These are phyloP conservation scores for Agonopterix subpropinquella DNA, from an alignment of 2,888 invertebrate genomes.

Conservation along the genomic window DNA sequence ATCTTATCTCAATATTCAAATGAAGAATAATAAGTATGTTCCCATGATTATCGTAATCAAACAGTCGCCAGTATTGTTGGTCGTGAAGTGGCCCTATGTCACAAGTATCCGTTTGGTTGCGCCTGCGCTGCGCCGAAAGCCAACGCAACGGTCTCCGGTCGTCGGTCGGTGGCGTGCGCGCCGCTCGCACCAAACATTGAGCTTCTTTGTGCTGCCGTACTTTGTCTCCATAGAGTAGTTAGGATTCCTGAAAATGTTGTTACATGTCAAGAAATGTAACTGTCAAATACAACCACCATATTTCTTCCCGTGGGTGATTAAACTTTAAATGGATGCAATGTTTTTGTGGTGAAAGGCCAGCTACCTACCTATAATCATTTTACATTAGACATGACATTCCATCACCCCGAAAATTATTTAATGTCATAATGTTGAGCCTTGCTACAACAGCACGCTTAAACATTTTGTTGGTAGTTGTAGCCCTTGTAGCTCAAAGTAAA, in stretches of 20 bases:
- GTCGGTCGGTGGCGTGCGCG: constrained; percentile 15
- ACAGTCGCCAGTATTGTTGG: background rate
- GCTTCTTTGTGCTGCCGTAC: constrained; percentile 58
- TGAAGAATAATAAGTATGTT: constrained; percentile 2
- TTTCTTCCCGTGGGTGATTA: background rate
- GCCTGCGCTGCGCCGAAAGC: constrained; percentile 23
- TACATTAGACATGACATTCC: too few relatives aligned
- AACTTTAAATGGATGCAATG: background rate
- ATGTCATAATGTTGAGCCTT: too few relatives aligned
- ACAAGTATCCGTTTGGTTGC: constrained; percentile 23
- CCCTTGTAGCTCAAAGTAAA: too few relatives aligned
- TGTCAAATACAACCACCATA: too few relatives aligned
- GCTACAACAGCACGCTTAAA: too few relatives aligned
- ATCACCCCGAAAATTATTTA: too few relatives aligned
- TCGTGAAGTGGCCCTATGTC: too few relatives aligned
- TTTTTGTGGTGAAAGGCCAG: background rate
- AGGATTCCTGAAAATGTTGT: constrained; percentile 1
- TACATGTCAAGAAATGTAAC: background rate
- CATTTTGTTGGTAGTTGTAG: too few relatives aligned
- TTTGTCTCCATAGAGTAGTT: constrained; percentile 32
- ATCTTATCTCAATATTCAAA: too few relatives aligned
- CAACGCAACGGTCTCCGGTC: constrained; percentile 16
- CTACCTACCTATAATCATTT: too few relatives aligned
- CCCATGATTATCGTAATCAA: constrained; percentile 1
- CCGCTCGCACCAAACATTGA: constrained; percentile 42